Evolutionary conservation across 2,797 vertebrate species (phyloP).

Genomic region (Bradypodion pumilum): DNA sequence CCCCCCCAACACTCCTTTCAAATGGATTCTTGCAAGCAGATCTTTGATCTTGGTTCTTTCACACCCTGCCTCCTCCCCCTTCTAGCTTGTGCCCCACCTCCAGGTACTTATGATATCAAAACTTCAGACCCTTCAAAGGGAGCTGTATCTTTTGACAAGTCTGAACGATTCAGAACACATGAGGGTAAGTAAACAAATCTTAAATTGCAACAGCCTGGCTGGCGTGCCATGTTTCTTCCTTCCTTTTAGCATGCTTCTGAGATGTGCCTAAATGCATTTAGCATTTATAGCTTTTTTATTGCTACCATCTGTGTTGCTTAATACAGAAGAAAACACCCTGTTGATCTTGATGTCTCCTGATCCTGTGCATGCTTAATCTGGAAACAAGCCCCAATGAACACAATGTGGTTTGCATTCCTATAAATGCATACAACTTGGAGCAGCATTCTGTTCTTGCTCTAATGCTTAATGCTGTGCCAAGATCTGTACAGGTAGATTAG

Average conservation of each 20-base stretch:
- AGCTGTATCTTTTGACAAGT: slow-evolving; percentile 82
- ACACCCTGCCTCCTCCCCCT: slow-evolving; percentile 62
- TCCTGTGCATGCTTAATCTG: neutral
- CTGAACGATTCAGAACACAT: slow-evolving; percentile 76
- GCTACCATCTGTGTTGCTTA: neutral
- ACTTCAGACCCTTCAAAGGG: slow-evolving; percentile 74
- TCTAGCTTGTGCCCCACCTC: slow-evolving; percentile 80
- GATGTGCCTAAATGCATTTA: fast-evolving
- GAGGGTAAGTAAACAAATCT: slow-evolving; percentile 73
- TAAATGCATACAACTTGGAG: neutral
- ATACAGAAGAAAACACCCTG: neutral
- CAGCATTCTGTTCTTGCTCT: neutral
- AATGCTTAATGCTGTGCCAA: neutral
- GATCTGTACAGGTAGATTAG: neutral
- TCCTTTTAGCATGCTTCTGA: neutral
- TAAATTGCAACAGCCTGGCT: neutral
- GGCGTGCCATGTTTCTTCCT: neutral
- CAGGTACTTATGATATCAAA: slow-evolving; percentile 79
- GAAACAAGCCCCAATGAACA: neutral
- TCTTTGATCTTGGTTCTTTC: neutral
- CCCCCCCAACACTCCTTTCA: too few species aligned
- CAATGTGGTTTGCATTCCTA: neutral
- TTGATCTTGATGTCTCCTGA: neutral
- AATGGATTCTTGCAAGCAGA: neutral
- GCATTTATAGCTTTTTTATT: neutral